phyloP scores from a whole-genome alignment of 2,888 invertebrate species.

The Catocala fraxini region DNA sequence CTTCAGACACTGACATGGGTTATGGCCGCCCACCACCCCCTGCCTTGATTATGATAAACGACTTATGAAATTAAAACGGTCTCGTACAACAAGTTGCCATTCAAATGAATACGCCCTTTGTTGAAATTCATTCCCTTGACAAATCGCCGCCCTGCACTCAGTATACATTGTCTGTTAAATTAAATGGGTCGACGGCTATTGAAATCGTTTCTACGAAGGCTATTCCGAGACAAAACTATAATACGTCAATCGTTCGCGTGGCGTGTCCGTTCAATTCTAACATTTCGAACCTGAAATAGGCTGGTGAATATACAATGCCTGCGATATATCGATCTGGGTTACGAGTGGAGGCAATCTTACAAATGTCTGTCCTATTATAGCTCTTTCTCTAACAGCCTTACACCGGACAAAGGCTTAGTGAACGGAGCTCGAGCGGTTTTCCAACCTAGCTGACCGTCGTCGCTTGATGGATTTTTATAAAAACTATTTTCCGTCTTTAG shows the following conservation, averaged over 20 bases:
- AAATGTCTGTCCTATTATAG: slow-evolving; percentile 67
- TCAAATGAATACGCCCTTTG: slow-evolving; percentile 85
- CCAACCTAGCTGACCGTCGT: slow-evolving; percentile 41
- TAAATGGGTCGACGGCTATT: slow-evolving; percentile 79
- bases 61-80: slow-evolving; percentile 88
- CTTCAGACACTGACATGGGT: slow-evolving; percentile 86
- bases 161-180: slow-evolving; percentile 82
- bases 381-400: slow-evolving; percentile 65
- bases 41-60: slow-evolving; percentile 86
- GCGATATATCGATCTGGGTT: slow-evolving; percentile 67
- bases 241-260: slow-evolving; percentile 78
- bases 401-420: slow-evolving; percentile 59
- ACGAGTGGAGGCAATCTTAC: slow-evolving; percentile 69
- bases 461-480: slow-evolving; percentile 48
- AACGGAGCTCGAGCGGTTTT: slow-evolving; percentile 54
- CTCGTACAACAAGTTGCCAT: slow-evolving; percentile 85
- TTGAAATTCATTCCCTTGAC: slow-evolving; percentile 86
- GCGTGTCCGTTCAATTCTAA: slow-evolving; percentile 68
- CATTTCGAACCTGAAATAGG: slow-evolving; percentile 70
- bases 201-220: slow-evolving; percentile 80
- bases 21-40: slow-evolving; percentile 54
- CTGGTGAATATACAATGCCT: slow-evolving; percentile 78
- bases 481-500: slow-evolving; percentile 35
- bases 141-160: slow-evolving; percentile 82
- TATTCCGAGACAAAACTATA: slow-evolving; percentile 79